Evolutionary conservation across 2,888 invertebrate species (phyloP).

Genomic region (Noctua janthe): DNA sequence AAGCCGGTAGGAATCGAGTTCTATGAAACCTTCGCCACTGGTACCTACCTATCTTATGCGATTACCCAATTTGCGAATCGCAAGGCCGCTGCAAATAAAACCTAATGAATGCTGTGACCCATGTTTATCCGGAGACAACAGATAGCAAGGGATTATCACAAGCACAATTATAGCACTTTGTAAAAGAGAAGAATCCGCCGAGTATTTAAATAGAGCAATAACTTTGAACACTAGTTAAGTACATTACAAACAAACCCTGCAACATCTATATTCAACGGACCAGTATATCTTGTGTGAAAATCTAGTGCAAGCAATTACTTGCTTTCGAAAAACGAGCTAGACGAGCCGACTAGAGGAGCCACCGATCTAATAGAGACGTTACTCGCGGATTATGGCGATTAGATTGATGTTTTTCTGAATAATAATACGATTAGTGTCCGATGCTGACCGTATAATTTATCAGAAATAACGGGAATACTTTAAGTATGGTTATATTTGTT

Average conservation of each 20-base stretch:
- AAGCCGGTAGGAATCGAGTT: too few species aligned
- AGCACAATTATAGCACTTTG: neutral
- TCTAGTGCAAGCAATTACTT: constrained; percentile 51
- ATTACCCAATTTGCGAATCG: neutral
- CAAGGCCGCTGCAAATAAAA: neutral
- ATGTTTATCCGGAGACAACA: neutral
- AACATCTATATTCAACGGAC: constrained; percentile 49
- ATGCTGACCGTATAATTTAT: constrained; percentile 53
- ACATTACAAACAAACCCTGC: constrained; percentile 15
- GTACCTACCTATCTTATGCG: too few species aligned
- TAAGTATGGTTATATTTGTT: constrained; percentile 36
- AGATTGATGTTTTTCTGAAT: constrained; percentile 63
- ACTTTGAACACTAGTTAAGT: neutral
- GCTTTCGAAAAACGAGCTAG: constrained; percentile 58
- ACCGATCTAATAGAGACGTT: constrained; percentile 55
- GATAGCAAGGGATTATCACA: neutral
- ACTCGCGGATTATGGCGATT: constrained; percentile 52
- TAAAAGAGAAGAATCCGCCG: neutral
- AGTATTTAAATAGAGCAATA: constrained; percentile 14
- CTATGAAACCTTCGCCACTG: too few species aligned
- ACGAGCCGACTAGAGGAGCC: constrained; percentile 27
- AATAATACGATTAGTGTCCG: constrained; percentile 61
- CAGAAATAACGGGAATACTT: constrained; percentile 37
- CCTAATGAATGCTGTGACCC: neutral
- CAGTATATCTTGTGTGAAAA: constrained; percentile 61